Percentiles rank a stretch among this genome's conserved stretches.
Evolutionary conservation across 2,113 vertebrate species (phyloP).

Genomic region (Phainopepla nitens): DNA sequence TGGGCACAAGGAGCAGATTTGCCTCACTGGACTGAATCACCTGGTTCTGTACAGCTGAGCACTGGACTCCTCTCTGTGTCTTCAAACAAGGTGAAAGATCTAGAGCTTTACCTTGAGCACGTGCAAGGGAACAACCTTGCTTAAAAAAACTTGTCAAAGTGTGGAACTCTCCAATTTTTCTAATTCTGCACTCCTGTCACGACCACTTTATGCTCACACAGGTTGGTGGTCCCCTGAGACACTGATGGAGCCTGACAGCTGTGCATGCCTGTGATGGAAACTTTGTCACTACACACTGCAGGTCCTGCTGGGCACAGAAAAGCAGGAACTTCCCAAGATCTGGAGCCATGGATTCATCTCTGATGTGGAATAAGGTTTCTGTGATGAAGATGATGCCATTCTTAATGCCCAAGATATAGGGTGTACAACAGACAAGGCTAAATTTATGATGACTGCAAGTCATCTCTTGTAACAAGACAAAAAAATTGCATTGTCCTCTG

Average conservation of each 20-base stretch:
- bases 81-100: not conserved
- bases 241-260: not conserved
- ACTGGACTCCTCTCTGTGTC: not conserved
- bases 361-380: not conserved
- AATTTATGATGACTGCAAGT: not conserved
- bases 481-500: not conserved
- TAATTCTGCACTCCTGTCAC: not conserved
- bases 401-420: not conserved
- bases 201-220: not conserved
- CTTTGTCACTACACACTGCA: not conserved
- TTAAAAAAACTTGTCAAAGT: not conserved
- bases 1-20: not conserved
- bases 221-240: not conserved
- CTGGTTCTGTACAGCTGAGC: not conserved
- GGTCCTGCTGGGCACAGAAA: not conserved
- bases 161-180: not conserved
- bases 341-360: not conserved
- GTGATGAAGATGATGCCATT: not conserved
- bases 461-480: not conserved
- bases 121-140: not conserved
- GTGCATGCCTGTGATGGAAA: not conserved
- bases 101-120: not conserved
- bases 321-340: not conserved
- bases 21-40: not conserved
- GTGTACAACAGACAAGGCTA: not conserved